Evolutionary conservation across 2,797 vertebrate species (phyloP).

Genomic region (Lindbergichthys nudifrons): DNA sequence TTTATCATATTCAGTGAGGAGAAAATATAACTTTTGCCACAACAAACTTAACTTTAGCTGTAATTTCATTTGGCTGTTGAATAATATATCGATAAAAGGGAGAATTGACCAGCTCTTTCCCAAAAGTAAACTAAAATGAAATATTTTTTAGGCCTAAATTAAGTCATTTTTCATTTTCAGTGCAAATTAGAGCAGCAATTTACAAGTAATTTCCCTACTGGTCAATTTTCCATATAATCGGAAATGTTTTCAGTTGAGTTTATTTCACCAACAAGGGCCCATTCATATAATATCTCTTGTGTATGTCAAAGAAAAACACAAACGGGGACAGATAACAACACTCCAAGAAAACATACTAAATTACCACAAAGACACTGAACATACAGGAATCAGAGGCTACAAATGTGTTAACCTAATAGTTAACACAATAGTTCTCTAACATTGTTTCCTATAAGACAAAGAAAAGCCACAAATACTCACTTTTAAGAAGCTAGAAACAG

Average conservation of each 20-base stretch:
- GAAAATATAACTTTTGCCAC: constrained; percentile 9
- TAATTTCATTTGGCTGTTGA: constrained; percentile 2
- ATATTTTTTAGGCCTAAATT: neutral
- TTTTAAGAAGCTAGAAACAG: neutral
- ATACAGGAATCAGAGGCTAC: too few relatives aligned
- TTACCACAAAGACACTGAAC: too few relatives aligned
- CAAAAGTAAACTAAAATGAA: neutral
- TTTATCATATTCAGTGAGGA: constrained; percentile 8
- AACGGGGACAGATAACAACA: too few relatives aligned
- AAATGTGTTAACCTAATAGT: too few relatives aligned
- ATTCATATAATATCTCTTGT: too few relatives aligned
- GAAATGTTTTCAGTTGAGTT: neutral
- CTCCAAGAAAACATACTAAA: too few relatives aligned
- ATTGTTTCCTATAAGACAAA: too few relatives aligned
- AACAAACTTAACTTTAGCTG: neutral
- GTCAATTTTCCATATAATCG: neutral
- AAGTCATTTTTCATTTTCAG: constrained; percentile 7
- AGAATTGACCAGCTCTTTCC: neutral
- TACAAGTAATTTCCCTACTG: neutral
- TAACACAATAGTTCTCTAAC: too few relatives aligned
- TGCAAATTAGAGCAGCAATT: neutral
- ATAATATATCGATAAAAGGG: neutral
- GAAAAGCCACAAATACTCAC: neutral
- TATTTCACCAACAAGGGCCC: too few relatives aligned
- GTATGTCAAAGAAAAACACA: too few relatives aligned